Base-by-base conservation (phyloP, 2,113 vertebrate genomes). In the Heloderma charlesbogerti region DNA sequence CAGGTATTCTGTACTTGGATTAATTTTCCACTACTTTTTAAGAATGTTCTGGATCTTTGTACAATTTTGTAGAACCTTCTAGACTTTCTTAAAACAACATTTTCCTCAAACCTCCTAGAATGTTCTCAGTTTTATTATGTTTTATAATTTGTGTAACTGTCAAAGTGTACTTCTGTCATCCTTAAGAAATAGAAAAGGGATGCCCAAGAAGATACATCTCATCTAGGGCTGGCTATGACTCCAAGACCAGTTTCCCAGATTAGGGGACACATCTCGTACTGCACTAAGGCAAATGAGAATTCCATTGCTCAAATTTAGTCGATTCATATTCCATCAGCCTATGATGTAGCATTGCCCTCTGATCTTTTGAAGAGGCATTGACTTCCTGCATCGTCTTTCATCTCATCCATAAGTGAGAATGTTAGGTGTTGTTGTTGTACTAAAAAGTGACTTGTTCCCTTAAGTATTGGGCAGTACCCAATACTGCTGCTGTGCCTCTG, bases 381-480 rank as follows among this genome's bases (percentile, higher is more conserved):
- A 34, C 45, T 60, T 40, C 45, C 7, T 40, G 1, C 45, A 86
- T 48, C n/a, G 37, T 37, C 16, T 10, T 6, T 29, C 34, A 0
- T 29, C 6, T 10, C 40, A 1, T 48, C 1, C 0, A 13, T 0
- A n/a, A 18, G 29, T 22, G 0, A 37, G 20, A n/a, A 27, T 71
- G 18, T 31, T 27, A 54, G 57, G 3, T 40, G 1, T 63, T 63
- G 20, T 43, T 40, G 25, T 66, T 84, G n/a, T 31, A 22, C 45
- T 25, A 83, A 80, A 0, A 9, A 10, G 13, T 25, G 67, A 2
- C 31, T 51, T 67, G 71, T 13, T 34, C 1, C 57, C 20, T 20
- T 37, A 37, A 22, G 20, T 2, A 22, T 66, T 66, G 25, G 48
- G 48, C 4, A 48, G 48, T 48, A 48, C 7, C 48, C 48, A 48